These are phyloP conservation scores for Cryptomyrus ogoouensis DNA, from an alignment of 2,113 vertebrate species.

Conservation along the genomic window DNA sequence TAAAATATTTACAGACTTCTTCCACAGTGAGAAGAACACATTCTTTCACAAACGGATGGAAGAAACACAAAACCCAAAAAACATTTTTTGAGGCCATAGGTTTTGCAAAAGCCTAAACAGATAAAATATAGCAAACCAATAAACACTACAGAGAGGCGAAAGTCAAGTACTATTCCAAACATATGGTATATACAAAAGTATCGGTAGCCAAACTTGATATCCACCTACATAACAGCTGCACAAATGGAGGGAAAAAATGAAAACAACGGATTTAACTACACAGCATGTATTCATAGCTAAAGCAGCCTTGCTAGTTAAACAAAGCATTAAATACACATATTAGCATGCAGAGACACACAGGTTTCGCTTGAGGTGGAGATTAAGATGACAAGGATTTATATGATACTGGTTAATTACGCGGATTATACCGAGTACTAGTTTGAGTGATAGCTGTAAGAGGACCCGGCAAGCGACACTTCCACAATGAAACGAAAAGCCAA, in stretches of 20 bases:
- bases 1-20: not conserved
- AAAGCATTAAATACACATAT: not conserved
- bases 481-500: not conserved
- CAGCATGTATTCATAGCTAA: not conserved
- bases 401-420: not conserved
- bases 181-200: not conserved
- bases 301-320: not conserved
- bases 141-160: not conserved
- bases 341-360: not conserved
- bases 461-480: not conserved
- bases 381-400: not conserved
- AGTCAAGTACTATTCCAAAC: not conserved
- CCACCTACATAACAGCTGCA: conserved; percentile 2
- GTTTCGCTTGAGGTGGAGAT: not conserved
- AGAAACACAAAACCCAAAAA: not conserved
- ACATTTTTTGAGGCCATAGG: not conserved
- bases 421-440: not conserved
- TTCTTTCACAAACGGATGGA: not conserved
- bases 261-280: not conserved
- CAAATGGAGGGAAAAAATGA: not conserved
- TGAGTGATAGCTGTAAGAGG: not conserved
- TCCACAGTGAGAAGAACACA: not conserved
- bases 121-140: not conserved
- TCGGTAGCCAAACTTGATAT: not conserved
- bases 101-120: not conserved